Percentiles rank a stretch among this genome's conserved stretches.
phyloP scores from a whole-genome alignment of 2,888 invertebrate genomes.

The Alitta virens region DNA sequence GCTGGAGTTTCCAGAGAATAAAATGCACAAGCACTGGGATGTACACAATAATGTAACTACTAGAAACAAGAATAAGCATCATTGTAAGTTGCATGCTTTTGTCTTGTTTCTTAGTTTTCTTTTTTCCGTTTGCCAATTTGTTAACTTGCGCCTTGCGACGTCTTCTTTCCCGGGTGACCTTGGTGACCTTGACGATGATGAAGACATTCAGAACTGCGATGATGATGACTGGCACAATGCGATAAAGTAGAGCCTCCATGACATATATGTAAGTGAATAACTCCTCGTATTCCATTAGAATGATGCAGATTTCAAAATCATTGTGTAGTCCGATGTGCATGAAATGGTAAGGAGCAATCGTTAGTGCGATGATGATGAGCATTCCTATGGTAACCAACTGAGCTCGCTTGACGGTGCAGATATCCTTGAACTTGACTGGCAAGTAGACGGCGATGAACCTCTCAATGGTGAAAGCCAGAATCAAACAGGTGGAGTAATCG shows the following conservation, averaged over 20 bases:
- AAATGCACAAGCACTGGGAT: conserved; percentile 30
- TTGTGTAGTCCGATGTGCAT: conserved; percentile 19
- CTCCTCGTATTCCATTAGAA: conserved; percentile 13
- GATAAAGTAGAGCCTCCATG: conserved; percentile 25
- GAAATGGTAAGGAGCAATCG: conserved; percentile 30
- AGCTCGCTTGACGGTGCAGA: conserved; percentile 30
- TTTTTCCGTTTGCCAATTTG: neutral
- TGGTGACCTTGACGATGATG: conserved; percentile 29
- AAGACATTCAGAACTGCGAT: conserved; percentile 33
- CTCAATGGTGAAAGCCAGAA: conserved; percentile 33
- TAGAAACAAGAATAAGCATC: conserved; percentile 34
- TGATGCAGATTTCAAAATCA: conserved; percentile 23
- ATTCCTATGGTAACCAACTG: conserved; percentile 14
- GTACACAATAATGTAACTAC: conserved; percentile 30
- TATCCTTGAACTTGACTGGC: conserved; percentile 30
- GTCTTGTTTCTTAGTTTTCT: conserved; percentile 14
- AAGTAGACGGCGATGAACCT: conserved; percentile 31
- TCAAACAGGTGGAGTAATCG: conserved; percentile 32
- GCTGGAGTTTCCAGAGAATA: conserved; percentile 19
- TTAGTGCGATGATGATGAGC: conserved; percentile 18
- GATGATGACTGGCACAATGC: conserved; percentile 29
- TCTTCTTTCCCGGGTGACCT: conserved; percentile 1
- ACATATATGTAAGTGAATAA: conserved; percentile 24
- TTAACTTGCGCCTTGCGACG: conserved; percentile 5
- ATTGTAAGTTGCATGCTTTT: conserved; percentile 31